phyloP scores from a whole-genome alignment of 2,113 vertebrate species.

The Rhombomys opimus region DNA sequence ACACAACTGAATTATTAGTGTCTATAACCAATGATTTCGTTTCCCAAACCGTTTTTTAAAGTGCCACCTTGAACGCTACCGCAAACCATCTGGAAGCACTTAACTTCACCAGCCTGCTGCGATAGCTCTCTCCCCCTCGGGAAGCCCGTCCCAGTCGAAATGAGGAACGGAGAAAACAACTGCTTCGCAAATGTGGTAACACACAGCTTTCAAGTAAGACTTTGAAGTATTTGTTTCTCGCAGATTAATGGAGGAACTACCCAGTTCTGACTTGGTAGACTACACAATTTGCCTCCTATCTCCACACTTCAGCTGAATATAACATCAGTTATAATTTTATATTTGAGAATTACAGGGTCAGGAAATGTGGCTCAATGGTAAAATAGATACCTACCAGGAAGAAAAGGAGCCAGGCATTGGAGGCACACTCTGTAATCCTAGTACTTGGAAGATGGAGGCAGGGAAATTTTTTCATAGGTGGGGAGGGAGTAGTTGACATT shows the following conservation, averaged over 20 bases:
- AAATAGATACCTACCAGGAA: background rate
- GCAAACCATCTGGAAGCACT: conserved; percentile 70
- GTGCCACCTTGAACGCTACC: conserved; percentile 63
- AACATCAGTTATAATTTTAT: conserved; percentile 46
- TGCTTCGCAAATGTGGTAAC: conserved; percentile 61
- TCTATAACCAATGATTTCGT: conserved; percentile 71
- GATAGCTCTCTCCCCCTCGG: conserved; percentile 50
- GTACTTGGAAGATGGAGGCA: background rate
- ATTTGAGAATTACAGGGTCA: conserved; percentile 32
- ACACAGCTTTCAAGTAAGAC: conserved; percentile 42
- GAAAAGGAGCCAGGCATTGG: background rate
- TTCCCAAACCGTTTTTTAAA: conserved; percentile 71
- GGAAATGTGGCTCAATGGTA: background rate
- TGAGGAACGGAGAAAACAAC: conserved; percentile 62
- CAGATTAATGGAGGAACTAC: conserved; percentile 55
- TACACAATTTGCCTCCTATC: conserved; percentile 4
- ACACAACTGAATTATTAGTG: conserved; percentile 54
- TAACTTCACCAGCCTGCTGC: conserved; percentile 66
- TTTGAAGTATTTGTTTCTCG: conserved; percentile 57
- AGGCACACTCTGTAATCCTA: background rate
- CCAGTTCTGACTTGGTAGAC: conserved; percentile 2
- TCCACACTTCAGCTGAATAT: conserved; percentile 7
- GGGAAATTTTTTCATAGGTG: background rate
- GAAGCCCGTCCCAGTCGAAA: conserved; percentile 61
- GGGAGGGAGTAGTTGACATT: background rate